Percentiles rank a stretch among this genome's conserved stretches.
Conservation (phyloP, 2,888 invertebrate species). For the Cremastinae sp. region DNA sequence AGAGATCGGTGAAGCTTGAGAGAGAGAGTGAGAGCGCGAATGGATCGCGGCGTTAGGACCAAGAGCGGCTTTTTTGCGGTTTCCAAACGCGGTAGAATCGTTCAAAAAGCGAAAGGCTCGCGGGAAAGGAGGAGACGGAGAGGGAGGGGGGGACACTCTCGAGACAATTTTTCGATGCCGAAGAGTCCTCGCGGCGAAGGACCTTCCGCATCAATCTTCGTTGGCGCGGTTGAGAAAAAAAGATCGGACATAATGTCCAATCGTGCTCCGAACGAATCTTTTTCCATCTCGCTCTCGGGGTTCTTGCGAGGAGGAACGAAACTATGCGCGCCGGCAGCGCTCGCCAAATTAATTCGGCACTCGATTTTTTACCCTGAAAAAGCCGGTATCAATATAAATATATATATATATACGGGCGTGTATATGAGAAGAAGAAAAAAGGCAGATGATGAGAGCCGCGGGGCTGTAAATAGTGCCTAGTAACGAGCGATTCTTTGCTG, state of each 20-base stretch:
- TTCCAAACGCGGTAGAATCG: not conserved
- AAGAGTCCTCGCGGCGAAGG: slow-evolving; percentile 45
- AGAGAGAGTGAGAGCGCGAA: no score
- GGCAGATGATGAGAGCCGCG: slow-evolving; percentile 41
- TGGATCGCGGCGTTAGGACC: no score
- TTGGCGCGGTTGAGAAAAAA: slow-evolving; percentile 57
- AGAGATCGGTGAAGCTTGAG: no score
- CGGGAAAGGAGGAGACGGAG: no score
- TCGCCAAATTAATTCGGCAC: slow-evolving; percentile 66
- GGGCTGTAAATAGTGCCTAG: slow-evolving; percentile 63
- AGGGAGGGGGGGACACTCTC: no score
- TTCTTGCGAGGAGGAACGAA: slow-evolving; percentile 61
- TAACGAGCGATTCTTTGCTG: slow-evolving; percentile 54
- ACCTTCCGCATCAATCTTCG: slow-evolving; percentile 70
- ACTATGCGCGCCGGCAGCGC: slow-evolving; percentile 60
- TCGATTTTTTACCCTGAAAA: slow-evolving; percentile 62
- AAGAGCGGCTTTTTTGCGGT: no score
- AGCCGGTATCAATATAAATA: slow-evolving; percentile 21
- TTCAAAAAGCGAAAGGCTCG: not conserved
- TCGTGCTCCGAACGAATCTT: slow-evolving; percentile 32
- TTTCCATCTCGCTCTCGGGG: slow-evolving; percentile 56
- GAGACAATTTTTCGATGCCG: slow-evolving; percentile 63
- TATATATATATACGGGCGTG: slow-evolving; percentile 3
- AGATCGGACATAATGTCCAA: slow-evolving; percentile 67
- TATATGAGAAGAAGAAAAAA: not conserved